These are phyloP conservation scores for Neoseiulus cucumeris DNA, from an alignment of 1,140 invertebrate genomes.

Conservation along the genomic window DNA sequence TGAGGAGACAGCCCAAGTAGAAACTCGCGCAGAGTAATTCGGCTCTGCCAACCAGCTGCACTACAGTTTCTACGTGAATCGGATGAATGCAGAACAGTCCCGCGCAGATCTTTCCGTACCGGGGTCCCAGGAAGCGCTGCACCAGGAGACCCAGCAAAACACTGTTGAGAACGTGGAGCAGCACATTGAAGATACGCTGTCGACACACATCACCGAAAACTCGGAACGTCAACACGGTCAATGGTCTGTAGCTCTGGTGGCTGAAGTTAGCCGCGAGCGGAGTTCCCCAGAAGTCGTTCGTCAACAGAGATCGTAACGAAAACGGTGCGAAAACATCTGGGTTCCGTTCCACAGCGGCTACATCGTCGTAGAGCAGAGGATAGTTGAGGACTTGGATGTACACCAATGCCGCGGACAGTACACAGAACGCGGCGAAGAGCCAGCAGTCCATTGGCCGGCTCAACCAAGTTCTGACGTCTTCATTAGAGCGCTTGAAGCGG, in stretches of 20 bases:
- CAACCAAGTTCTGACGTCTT: no score
- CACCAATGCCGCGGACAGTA: not conserved
- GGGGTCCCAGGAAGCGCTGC: constrained; percentile 31
- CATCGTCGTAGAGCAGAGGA: not conserved
- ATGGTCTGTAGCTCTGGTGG: constrained; percentile 72
- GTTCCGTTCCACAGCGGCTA: not conserved
- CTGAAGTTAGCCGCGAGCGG: constrained; percentile 50
- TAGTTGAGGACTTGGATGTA: not conserved
- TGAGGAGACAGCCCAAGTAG: constrained; percentile 25
- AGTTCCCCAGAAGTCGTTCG: constrained; percentile 74
- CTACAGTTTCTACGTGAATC: constrained; percentile 70
- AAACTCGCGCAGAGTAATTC: constrained; percentile 32
- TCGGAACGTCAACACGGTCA: constrained; percentile 60
- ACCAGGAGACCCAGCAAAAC: constrained; percentile 39
- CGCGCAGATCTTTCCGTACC: constrained; percentile 40
- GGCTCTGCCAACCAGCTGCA: constrained; percentile 30
- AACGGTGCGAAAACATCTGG: not conserved
- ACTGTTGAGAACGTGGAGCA: constrained; percentile 44
- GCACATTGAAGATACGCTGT: constrained; percentile 50
- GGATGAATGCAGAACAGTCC: constrained; percentile 77
- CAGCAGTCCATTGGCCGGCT: no score
- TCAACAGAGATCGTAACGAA: constrained; percentile 32
- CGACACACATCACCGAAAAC: constrained; percentile 31
- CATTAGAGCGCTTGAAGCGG: no score
- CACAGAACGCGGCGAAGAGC: not conserved